Percentiles rank a stretch among this genome's conserved stretches.
phyloP scores from a whole-genome alignment of 2,888 invertebrate genomes.

The Drosophila paramelanica region DNA sequence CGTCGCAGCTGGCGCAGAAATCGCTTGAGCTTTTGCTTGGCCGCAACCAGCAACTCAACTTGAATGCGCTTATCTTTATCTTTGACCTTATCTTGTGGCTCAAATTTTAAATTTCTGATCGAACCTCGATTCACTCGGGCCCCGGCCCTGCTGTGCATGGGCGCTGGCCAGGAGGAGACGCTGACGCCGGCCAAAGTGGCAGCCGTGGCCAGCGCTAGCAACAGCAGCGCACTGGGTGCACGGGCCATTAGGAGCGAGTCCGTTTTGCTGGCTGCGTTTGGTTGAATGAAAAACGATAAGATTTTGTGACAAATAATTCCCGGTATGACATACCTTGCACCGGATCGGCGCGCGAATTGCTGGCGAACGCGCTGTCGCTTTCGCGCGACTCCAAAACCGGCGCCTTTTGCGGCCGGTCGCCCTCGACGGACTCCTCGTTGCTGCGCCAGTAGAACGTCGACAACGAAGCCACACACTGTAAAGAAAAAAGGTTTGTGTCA shows the following conservation, averaged over 20 bases:
- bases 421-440: constrained; percentile 91
- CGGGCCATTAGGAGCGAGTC: constrained; percentile 74
- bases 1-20: constrained; percentile 43
- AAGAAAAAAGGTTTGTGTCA: not conserved
- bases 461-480: constrained; percentile 89
- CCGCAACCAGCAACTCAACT: constrained; percentile 27
- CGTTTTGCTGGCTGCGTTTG: constrained; percentile 84
- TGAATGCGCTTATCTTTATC: constrained; percentile 13
- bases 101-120: constrained; percentile 6
- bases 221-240: constrained; percentile 73
- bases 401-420: constrained; percentile 88
- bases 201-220: constrained; percentile 69
- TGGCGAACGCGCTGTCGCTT: constrained; percentile 87
- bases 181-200: constrained; percentile 65
- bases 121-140: constrained; percentile 36
- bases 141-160: constrained; percentile 42
- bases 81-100: constrained; percentile 23
- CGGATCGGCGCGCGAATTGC: constrained; percentile 88
- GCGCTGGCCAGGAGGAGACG: constrained; percentile 34
- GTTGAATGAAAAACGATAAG: constrained; percentile 85
- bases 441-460: constrained; percentile 90
- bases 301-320: constrained; percentile 85
- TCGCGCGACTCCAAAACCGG: constrained; percentile 90
- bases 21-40: constrained; percentile 27
- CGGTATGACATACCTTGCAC: constrained; percentile 88